Evolutionary conservation across 1,140 invertebrate species (phyloP).

Genomic region (Lepidotrigona ventralis): DNA sequence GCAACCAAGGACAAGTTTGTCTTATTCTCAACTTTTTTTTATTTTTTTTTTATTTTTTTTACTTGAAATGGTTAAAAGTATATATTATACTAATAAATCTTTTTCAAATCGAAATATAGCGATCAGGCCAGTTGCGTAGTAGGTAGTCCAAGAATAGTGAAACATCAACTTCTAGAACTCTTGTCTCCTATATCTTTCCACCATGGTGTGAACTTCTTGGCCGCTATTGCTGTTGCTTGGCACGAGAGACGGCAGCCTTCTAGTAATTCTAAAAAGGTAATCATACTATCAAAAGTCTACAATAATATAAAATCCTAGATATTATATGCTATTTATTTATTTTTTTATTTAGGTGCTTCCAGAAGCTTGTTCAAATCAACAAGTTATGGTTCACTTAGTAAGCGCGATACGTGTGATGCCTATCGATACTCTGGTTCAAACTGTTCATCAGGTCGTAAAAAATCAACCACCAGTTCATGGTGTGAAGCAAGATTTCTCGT

Average conservation of each 20-base stretch:
- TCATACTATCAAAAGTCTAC: not conserved
- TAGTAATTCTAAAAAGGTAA: slow-evolving; percentile 79
- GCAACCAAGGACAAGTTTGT: slow-evolving; percentile 79
- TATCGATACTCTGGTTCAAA: slow-evolving; percentile 92
- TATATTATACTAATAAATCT: slow-evolving; percentile 18
- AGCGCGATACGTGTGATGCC: slow-evolving; percentile 91
- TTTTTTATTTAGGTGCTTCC: slow-evolving; percentile 81
- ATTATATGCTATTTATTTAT: slow-evolving; percentile 7
- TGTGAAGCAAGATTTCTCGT: slow-evolving; percentile 82
- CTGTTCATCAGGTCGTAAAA: slow-evolving; percentile 90
- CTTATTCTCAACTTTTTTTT: slow-evolving; percentile 32
- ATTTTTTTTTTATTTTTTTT: slow-evolving; percentile 15
- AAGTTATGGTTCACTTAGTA: slow-evolving; percentile 89
- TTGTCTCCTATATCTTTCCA: slow-evolving; percentile 93
- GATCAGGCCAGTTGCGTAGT: slow-evolving; percentile 80
- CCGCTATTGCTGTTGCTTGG: slow-evolving; percentile 94
- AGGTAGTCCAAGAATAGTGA: slow-evolving; percentile 84
- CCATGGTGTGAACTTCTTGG: slow-evolving; percentile 91
- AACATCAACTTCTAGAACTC: slow-evolving; percentile 91
- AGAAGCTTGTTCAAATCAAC: slow-evolving; percentile 86
- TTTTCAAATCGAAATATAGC: slow-evolving; percentile 56
- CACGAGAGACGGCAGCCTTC: slow-evolving; percentile 85
- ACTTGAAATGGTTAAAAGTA: not conserved
- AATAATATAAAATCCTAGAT: not conserved
- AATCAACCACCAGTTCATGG: slow-evolving; percentile 87